Base-by-base conservation (phyloP, 2,113 vertebrate genomes). In the Melanerpes formicivorus region DNA sequence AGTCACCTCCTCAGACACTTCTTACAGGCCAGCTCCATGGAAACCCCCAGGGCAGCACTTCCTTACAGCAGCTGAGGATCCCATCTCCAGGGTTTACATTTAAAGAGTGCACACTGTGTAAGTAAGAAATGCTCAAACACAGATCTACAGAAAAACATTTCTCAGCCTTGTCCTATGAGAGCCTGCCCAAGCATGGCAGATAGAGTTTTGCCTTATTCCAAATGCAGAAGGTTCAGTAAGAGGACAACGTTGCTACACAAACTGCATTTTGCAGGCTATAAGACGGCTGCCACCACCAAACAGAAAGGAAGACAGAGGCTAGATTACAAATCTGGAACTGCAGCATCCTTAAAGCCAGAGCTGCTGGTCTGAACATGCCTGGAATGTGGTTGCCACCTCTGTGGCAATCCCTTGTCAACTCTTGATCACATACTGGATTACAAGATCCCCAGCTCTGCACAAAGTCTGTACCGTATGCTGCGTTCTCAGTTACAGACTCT, bases 321-420 rank as follows among this genome's bases (percentile, higher is more conserved):
- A 83, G 84, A 79, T 52, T 75, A 87, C 73, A 90, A 84, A 93
- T 70, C 78, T 77, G 74, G 67, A 84, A 88, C 42, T 64, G 71
- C 54, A 79, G 79, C 70, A 93, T 70, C 78, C 73, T 67, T 84
- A 69, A 82, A 85, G 55, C 55, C n/a, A 73, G 86, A 80, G 42
- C n/a, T 90, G 67, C 75, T 90, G 87, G 70, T 77, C 63, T 64
- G 77, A 63, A 75, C 0, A 1, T 80, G 76, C 70, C 65, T 69
- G 72, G 74, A 80, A 92, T 23, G 32, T 3, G 60, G 66, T 55
- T 7, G 10, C 55, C 52, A 22, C 40, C 64, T 76, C 54, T 9
- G 5, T 5, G 7, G 86, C 70, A 82, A 80, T 64, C 54, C 70
- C 56, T 75, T 76, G 88, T 81, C 54, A 56, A 67, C 59, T 72